Evolutionary conservation across 2,888 invertebrate species (phyloP).

Genomic region (Amphipoea lucens): DNA sequence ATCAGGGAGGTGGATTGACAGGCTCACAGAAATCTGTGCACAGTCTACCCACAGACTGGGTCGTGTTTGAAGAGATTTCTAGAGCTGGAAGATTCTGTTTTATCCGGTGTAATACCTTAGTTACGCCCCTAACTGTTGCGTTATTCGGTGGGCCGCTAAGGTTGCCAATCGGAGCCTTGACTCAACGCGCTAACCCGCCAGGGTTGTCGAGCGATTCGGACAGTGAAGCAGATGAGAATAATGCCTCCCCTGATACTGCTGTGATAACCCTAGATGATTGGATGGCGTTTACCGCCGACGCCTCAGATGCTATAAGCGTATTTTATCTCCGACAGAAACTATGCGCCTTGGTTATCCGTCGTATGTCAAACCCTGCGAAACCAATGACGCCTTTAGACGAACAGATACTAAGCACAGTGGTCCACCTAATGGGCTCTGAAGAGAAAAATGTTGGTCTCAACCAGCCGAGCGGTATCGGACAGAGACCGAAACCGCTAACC

Average conservation of each 20-base stretch:
- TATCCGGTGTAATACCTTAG: slow-evolving; percentile 94
- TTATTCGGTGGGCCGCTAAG: slow-evolving; percentile 94
- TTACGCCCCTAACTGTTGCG: slow-evolving; percentile 95
- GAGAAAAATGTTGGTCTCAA: slow-evolving; percentile 92
- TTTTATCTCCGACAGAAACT: slow-evolving; percentile 93
- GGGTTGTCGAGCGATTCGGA: slow-evolving; percentile 87
- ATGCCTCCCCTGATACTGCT: slow-evolving; percentile 81
- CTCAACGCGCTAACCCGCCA: slow-evolving; percentile 85
- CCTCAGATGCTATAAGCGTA: slow-evolving; percentile 92
- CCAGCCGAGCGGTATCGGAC: slow-evolving; percentile 94
- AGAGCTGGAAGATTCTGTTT: slow-evolving; percentile 92
- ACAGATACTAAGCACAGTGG: slow-evolving; percentile 92
- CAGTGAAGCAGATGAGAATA: slow-evolving; percentile 84
- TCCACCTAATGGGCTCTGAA: slow-evolving; percentile 92
- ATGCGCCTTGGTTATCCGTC: slow-evolving; percentile 92
- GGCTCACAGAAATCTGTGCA: slow-evolving; percentile 80
- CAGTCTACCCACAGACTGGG: slow-evolving; percentile 94
- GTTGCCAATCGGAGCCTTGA: slow-evolving; percentile 87
- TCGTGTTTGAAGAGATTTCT: slow-evolving; percentile 96
- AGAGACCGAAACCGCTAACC: slow-evolving; percentile 93
- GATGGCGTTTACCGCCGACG: slow-evolving; percentile 93
- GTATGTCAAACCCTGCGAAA: slow-evolving; percentile 91
- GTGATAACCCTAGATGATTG: slow-evolving; percentile 93
- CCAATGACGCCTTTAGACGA: slow-evolving; percentile 91
- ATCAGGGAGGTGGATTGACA: slow-evolving; percentile 88